A percentile compares a stretch with the other conserved stretches of the same genome.
These are phyloP conservation scores for Muntiacus reevesi DNA, from an alignment of 2,113 vertebrate genomes.

Conservation along the genomic window DNA sequence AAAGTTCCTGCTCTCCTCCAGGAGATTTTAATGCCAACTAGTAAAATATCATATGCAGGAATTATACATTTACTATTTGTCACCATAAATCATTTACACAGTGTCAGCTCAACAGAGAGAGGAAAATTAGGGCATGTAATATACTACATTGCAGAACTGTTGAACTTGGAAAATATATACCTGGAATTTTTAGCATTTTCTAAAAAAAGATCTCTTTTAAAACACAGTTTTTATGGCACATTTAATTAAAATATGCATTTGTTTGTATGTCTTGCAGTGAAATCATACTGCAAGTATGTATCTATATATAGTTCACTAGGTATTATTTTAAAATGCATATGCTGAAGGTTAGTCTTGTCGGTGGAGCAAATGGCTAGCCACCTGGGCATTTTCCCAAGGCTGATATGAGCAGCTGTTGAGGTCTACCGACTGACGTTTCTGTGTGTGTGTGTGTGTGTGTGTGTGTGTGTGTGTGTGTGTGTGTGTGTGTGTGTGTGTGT, in stretches of 20 bases:
- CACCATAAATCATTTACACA: neutral
- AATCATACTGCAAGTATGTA: neutral
- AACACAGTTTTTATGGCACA: neutral
- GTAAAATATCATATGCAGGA: constrained; percentile 42
- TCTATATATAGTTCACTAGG: neutral
- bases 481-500: neutral
- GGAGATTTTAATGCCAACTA: constrained; percentile 11
- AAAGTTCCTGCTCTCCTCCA: neutral
- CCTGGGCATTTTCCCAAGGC: neutral
- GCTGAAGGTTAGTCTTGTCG: neutral
- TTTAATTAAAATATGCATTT: neutral
- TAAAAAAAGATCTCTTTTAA: neutral
- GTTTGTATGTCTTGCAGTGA: neutral
- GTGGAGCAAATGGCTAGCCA: neutral
- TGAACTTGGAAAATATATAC: neutral
- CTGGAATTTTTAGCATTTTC: neutral
- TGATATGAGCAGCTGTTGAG: neutral
- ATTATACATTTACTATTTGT: constrained; percentile 40
- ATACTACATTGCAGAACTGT: neutral
- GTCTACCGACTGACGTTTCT: neutral
- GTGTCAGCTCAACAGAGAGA: neutral
- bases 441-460: neutral
- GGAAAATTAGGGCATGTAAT: neutral
- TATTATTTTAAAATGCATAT: neutral
- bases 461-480: neutral